Base-by-base conservation (phyloP, 1,140 invertebrate genomes). In the Anastrepha obliqua region DNA sequence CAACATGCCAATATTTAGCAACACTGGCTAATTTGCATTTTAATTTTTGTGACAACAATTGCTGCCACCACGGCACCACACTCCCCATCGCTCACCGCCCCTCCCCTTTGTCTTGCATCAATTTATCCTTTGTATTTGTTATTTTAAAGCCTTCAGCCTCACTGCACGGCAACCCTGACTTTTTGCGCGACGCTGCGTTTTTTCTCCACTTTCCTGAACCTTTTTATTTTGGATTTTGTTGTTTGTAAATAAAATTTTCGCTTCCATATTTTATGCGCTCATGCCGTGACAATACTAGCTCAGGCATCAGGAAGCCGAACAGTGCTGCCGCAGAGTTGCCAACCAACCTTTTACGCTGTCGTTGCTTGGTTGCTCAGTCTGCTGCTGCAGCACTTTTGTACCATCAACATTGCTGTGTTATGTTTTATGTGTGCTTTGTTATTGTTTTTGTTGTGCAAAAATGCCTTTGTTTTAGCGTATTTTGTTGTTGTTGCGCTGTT, bases 21-120 rank as follows among this genome's bases (percentile, higher is more conserved):
- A 86, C 55, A 86, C 85, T 86, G 85, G 59, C 85, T 86, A 86
- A 86, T 86, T 86, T 86, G 59, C 85, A 86, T 86, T 86, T 86
- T 86, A 86, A 86, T 60, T 67, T 64, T 55, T 87, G 85, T 47
- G 85, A 62, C 59, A 81, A 81, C 74, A 81, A 81, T 81, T 81
- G 47, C 74, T 81, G 74, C 74, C 74, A 81, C 74, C 44, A 55
- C 15, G 2, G n/a, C 70, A 5, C 65, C 39, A 70, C 67, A 70
- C 67, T 13, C 67, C 17, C 39, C 67, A 15, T 0, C 67, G 39
- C n/a, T 64, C 60, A 64, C 17, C 1, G 11, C 60, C 11, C 17
- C 9, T 55, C 44, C 29, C 74, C 67, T 44, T 74, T 39, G 42
- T 4, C 15, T 1, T 62, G 4, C 60, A 17, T 17, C 6, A 42